Evolutionary conservation across 2,113 vertebrate genomes (phyloP).

Genomic region (Stigmatopora nigra): DNA sequence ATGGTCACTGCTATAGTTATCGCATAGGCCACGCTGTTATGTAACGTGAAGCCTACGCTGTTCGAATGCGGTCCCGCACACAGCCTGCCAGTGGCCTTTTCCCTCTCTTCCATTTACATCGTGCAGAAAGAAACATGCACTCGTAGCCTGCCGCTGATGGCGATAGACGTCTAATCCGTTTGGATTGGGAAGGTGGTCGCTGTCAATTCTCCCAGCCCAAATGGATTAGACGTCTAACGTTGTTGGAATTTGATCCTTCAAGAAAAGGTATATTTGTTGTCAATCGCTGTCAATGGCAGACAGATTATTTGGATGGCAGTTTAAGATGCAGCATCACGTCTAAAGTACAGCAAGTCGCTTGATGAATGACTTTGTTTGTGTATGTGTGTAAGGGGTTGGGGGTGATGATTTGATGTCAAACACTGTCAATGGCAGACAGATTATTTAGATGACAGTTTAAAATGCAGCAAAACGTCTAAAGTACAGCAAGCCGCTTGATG

Average conservation of each 20-base stretch:
- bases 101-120: not conserved
- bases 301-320: too few relatives aligned
- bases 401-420: not conserved
- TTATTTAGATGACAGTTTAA: too few relatives aligned
- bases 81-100: slow-evolving; percentile 44
- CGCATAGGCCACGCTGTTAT: slow-evolving; percentile 67
- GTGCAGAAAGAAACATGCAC: not conserved
- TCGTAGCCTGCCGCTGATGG: too few relatives aligned
- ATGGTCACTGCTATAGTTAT: slow-evolving; percentile 56
- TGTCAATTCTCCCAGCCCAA: too few relatives aligned
- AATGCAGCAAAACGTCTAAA: slow-evolving; percentile 5
- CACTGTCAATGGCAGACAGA: too few relatives aligned
- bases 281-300: too few relatives aligned
- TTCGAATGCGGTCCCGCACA: slow-evolving; percentile 63
- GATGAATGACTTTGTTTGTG: slow-evolving; percentile 30
- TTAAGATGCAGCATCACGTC: slow-evolving; percentile 3
- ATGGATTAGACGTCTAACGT: too few relatives aligned
- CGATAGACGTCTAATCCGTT: too few relatives aligned
- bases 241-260: too few relatives aligned
- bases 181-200: too few relatives aligned
- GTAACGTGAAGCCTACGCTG: slow-evolving; percentile 67
- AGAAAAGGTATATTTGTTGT: too few relatives aligned
- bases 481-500: slow-evolving; percentile 20
- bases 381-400: slow-evolving; percentile 1
- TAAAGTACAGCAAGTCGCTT: slow-evolving; percentile 17